Base-by-base conservation (phyloP, 2,797 vertebrate species). In the Pogoniulus pusillus region DNA sequence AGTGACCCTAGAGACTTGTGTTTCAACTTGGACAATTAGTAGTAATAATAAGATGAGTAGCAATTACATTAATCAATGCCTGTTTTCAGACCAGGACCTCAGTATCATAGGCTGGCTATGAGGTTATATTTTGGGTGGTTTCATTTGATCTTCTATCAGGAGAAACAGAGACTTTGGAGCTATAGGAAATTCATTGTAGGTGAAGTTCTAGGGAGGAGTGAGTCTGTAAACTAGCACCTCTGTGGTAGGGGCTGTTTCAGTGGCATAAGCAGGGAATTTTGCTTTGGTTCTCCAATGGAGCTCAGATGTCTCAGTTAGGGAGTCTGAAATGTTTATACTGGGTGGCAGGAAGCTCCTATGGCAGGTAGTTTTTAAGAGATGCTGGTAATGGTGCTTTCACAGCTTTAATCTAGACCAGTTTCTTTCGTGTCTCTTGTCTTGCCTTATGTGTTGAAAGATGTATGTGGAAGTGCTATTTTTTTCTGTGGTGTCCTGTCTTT, bases 401-500 rank as follows among this genome's bases (percentile, higher is more conserved):
- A 95, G 96, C 82, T 80, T 96, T 94, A 93, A 92, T 93, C 87
- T 89, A 84, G 87, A 72, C 81, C 92, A 95, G 95, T 96, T 96
- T 90, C 87, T 95, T 95, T 96, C 94, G 90, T 97, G 97, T 97
- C 96, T 96, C 62, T 95, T 94, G 97, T 98, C 96, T 96, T 95
- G 94, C 93, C 93, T 95, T 96, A 59, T 93, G 96, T 98, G 97
- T 97, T 96, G 93, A 88, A 91, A 97, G 97, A 91, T 97, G 94
- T 96, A 94, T 97, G 98, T 98, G 96, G 93, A 94, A 97, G 96
- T 97, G 95, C 94, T 77, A 95, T 95, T 96, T 96, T 93, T 97
- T 17, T 41, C 85, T 96, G 97, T 97, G 97, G 90, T 96, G 97
- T 98, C 97, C 83, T 96, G 97, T 98, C 97, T n/a, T n/a, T n/a